phyloP scores from a whole-genome alignment of 2,888 invertebrate species.

The Tortrix viridana region DNA sequence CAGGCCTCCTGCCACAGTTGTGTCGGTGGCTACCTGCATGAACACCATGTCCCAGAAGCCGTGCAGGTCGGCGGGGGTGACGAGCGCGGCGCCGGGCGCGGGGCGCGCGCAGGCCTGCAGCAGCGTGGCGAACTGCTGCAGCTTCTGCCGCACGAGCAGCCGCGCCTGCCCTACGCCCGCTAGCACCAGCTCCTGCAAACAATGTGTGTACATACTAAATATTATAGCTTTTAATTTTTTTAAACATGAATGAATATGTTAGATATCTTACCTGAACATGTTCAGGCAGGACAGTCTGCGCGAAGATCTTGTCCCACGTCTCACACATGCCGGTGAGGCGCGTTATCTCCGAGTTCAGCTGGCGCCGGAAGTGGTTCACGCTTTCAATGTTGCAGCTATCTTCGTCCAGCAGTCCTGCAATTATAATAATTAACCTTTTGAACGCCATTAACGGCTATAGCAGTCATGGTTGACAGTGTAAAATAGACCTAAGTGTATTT shows the following conservation, averaged over 20 bases:
- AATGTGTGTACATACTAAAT: too few species aligned
- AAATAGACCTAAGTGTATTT: too few species aligned
- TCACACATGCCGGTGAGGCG: conserved; percentile 81
- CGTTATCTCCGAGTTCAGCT: conserved; percentile 79
- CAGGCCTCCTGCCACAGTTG: background rate
- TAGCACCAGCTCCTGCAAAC: conserved; percentile 82
- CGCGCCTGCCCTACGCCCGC: conserved; percentile 91
- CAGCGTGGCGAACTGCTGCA: conserved; percentile 88
- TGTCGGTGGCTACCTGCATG: conserved; percentile 83
- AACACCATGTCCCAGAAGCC: conserved; percentile 96
- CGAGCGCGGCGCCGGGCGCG: conserved; percentile 73
- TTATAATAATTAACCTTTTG: too few species aligned
- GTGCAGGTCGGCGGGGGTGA: conserved; percentile 89
- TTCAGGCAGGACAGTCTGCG: conserved; percentile 71
- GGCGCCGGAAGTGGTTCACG: conserved; percentile 66
- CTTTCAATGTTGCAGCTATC: conserved; percentile 63
- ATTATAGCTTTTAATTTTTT: too few species aligned
- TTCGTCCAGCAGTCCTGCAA: conserved; percentile 66
- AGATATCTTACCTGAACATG: conserved; percentile 66
- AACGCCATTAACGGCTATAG: too few species aligned
- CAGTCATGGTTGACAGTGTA: too few species aligned
- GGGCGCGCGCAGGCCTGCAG: conserved; percentile 73
- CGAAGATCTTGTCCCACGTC: conserved; percentile 80
- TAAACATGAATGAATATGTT: background rate
- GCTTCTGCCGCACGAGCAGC: conserved; percentile 89